Percentiles rank a stretch among this genome's conserved stretches.
Evolutionary conservation across 1,140 invertebrate species (phyloP).

Genomic region (Bombus terrestris): DNA sequence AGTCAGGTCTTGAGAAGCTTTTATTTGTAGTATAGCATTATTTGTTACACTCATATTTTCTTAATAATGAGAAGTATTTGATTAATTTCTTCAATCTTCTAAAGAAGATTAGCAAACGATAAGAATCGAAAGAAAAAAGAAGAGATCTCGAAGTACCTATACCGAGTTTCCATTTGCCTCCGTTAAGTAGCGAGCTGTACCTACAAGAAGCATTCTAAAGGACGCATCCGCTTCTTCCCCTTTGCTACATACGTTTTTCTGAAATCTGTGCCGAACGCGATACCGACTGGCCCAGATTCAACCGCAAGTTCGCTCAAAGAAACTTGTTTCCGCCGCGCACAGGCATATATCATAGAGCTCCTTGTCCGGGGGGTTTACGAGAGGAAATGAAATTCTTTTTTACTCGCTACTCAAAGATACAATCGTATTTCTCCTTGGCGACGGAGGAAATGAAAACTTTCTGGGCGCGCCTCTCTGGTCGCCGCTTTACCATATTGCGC

Average conservation of each 20-base stretch:
- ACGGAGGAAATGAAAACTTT: slow-evolving; percentile 49
- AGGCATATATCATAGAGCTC: slow-evolving; percentile 43
- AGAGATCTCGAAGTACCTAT: background rate
- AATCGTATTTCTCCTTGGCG: slow-evolving; percentile 54
- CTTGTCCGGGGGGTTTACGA: slow-evolving; percentile 44
- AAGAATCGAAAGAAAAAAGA: background rate
- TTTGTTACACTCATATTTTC: too few relatives aligned
- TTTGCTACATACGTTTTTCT: background rate
- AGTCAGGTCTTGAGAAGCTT: too few relatives aligned
- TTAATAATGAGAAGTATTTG: too few relatives aligned
- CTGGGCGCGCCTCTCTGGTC: background rate
- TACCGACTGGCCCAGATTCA: slow-evolving; percentile 36
- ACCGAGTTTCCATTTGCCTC: background rate
- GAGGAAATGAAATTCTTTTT: slow-evolving; percentile 68
- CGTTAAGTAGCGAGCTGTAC: background rate
- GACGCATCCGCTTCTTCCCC: background rate
- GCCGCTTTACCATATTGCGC: slow-evolving; percentile 31
- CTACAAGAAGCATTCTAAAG: background rate
- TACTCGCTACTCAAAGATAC: slow-evolving; percentile 57
- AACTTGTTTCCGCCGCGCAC: slow-evolving; percentile 47
- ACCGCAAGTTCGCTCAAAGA: slow-evolving; percentile 36
- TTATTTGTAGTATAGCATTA: too few relatives aligned
- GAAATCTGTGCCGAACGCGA: slow-evolving; percentile 30
- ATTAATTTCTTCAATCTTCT: background rate
- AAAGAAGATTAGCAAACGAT: background rate